Base-by-base conservation (phyloP, 2,113 vertebrate species). In the Nansenia antarctica region DNA sequence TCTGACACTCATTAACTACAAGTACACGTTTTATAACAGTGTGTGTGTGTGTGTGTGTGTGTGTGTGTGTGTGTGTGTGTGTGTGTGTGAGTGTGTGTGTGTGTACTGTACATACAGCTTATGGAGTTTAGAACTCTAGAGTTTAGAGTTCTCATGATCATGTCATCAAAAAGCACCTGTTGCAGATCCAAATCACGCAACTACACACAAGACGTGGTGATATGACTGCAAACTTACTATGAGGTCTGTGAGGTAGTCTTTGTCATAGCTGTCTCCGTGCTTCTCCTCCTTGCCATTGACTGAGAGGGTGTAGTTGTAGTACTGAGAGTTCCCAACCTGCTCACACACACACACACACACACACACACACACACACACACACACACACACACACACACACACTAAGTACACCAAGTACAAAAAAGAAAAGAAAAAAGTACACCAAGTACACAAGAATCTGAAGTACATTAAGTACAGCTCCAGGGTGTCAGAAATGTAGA, bases 241-340 rank as follows among this genome's bases (percentile, higher is more conserved):
- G 58, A 94, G 89, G 76, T 94, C 90, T 0, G 93, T 93, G 37
- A 94, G 86, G 79, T 94, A 94, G 76, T 94, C 92, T 64, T 84
- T 77, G 2, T 86, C 77, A 45, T 93, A 93, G 29, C 14, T 68
- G 73, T 92, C 89, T 0, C 82, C 79, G 14, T 94, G 93, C 29
- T 79, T 80, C 26, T 93, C 92, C 26, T 85, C 86, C 47, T 84
- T 86, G 9, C 92, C 92, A 57, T 94, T 92, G 34, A 87, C 88
- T 0, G 92, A 94, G 2, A 94, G 88, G 0, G 88, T 90, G 84
- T 94, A 94, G 86, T 93, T 94, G 81, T 93, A 94, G 81, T 94
- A 94, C 62, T 86, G 69, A 0, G 93, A 93, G 84, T 93, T 93
- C 22, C 91, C 91, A 65, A 93, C 88, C 93, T 94, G 83, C 0